A percentile compares a stretch with the other conserved stretches of the same genome.
Evolutionary conservation across 2,888 invertebrate species (phyloP).

Genomic region (Azorinus chamasolen): DNA sequence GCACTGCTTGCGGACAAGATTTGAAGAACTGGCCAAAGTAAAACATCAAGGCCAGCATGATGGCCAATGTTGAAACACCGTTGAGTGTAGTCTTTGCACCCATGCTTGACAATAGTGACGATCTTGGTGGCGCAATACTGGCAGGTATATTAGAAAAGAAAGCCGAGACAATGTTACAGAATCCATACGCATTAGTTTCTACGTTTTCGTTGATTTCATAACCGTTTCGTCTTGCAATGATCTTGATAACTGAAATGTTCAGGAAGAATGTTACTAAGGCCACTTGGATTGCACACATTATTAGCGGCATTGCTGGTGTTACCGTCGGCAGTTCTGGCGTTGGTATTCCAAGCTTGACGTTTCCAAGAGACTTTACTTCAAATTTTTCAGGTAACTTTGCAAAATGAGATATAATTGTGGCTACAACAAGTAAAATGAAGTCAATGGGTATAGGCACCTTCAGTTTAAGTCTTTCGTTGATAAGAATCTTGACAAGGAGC

Average conservation of each 20-base stretch:
- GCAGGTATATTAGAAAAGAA: conserved; percentile 86
- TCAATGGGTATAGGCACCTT: conserved; percentile 82
- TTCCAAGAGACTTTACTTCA: conserved; percentile 66
- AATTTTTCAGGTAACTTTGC: conserved; percentile 62
- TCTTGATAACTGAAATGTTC: conserved; percentile 79
- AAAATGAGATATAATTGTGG: conserved; percentile 75
- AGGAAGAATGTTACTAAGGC: conserved; percentile 71
- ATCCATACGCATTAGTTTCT: conserved; percentile 85
- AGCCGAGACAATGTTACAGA: conserved; percentile 81
- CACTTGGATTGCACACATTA: conserved; percentile 68
- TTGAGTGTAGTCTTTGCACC: conserved; percentile 77
- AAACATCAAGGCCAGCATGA: conserved; percentile 78
- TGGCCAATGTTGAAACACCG: conserved; percentile 71
- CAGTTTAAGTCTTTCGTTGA: conserved; percentile 76
- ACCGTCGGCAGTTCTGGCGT: conserved; percentile 71
- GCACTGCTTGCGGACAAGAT: conserved; percentile 80
- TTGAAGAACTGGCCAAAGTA: conserved; percentile 79
- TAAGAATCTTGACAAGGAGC: conserved; percentile 86
- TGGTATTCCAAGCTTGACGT: conserved; percentile 77
- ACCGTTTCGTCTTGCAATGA: conserved; percentile 81
- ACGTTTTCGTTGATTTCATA: conserved; percentile 83
- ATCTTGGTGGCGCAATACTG: conserved; percentile 82
- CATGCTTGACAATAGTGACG: conserved; percentile 74
- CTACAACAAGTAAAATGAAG: conserved; percentile 76
- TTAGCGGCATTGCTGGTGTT: conserved; percentile 32